Evolutionary conservation across 1,140 invertebrate genomes (phyloP).

Genomic region (Drosophila elegans): DNA sequence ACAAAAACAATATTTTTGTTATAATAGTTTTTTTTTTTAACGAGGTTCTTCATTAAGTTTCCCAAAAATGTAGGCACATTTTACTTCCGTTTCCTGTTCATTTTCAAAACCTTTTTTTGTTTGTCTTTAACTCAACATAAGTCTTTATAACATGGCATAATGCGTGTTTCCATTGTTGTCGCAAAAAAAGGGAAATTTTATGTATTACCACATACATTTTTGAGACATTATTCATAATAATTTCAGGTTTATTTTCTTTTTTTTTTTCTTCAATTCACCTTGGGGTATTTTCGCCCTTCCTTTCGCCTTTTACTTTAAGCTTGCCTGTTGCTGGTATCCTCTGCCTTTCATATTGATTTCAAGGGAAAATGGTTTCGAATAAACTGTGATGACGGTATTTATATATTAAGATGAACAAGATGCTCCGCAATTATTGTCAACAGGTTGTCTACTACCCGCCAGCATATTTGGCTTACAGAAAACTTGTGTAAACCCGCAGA

Average conservation of each 20-base stretch:
- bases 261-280: conserved; percentile 53
- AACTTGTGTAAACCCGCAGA: background rate
- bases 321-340: conserved; percentile 6
- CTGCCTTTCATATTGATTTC: conserved; percentile 37
- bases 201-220: conserved; percentile 46
- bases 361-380: conserved; percentile 20
- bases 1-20: too few relatives aligned
- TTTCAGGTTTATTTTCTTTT: conserved; percentile 38
- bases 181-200: conserved; percentile 26
- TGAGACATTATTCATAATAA: conserved; percentile 63
- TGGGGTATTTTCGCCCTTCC: conserved; percentile 18
- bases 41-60: too few relatives aligned
- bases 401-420: background rate
- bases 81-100: conserved; percentile 7
- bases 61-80: too few relatives aligned
- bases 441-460: conserved; percentile 55
- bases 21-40: too few relatives aligned
- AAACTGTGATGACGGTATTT: conserved; percentile 17
- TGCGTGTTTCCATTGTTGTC: conserved; percentile 53
- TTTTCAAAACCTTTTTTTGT: conserved; percentile 15
- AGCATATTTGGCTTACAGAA: conserved; percentile 6
- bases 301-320: conserved; percentile 8
- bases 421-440: conserved; percentile 39
- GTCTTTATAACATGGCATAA: conserved; percentile 44
- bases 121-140: conserved; percentile 56